Evolutionary conservation across 1,140 invertebrate genomes (phyloP).

Genomic region (Eupeodes corollae): DNA sequence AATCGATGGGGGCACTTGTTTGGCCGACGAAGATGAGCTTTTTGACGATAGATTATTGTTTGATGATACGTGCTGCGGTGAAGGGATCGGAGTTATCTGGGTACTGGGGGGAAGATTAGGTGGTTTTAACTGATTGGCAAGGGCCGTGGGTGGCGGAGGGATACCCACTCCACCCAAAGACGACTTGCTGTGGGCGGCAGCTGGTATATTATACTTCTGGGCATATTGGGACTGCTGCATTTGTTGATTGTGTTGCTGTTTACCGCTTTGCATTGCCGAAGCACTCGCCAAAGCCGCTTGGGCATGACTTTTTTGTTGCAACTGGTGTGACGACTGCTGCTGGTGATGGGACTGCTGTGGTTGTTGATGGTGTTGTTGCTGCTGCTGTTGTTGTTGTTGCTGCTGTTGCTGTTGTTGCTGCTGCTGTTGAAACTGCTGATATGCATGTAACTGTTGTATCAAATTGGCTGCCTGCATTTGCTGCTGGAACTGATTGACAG

Average conservation of each 20-base stretch:
- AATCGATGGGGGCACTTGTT: constrained; percentile 8
- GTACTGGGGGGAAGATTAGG: constrained; percentile 11
- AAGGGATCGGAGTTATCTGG: constrained; percentile 9
- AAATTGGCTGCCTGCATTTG: constrained; percentile 11
- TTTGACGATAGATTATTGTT: background rate
- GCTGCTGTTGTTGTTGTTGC: background rate
- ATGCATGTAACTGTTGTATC: constrained; percentile 12
- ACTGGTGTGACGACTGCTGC: constrained; percentile 1
- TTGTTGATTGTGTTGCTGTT: constrained; percentile 3
- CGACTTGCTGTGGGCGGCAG: constrained; percentile 2
- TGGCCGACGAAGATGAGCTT: background rate
- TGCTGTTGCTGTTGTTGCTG: constrained; percentile 12
- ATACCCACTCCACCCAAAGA: background rate
- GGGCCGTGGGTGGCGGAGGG: constrained; percentile 1
- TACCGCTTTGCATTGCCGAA: background rate
- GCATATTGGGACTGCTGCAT: constrained; percentile 2
- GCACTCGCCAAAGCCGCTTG: background rate
- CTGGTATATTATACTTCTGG: constrained; percentile 6
- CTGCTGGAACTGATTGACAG: constrained; percentile 6
- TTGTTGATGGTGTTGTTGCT: background rate
- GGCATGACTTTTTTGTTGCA: background rate
- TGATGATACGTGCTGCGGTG: background rate
- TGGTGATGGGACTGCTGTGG: background rate
- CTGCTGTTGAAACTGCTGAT: constrained; percentile 5
- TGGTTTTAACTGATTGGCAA: constrained; percentile 10